Percentiles rank a stretch among this genome's conserved stretches.
phyloP scores from a whole-genome alignment of 2,113 vertebrate genomes.

The Pluvialis apricaria region DNA sequence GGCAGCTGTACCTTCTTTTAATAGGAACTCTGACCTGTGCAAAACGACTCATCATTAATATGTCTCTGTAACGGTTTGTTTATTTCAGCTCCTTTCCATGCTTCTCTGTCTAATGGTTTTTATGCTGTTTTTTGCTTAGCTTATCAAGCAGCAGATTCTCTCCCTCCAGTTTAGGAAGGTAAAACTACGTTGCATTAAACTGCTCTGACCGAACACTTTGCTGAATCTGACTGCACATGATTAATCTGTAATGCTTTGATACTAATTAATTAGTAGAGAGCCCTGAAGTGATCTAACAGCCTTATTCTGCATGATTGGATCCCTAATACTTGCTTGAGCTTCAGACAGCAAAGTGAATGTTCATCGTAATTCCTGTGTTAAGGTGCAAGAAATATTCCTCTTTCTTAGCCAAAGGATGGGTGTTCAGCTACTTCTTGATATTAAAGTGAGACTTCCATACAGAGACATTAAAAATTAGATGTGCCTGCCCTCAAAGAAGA shows the following conservation, averaged over 20 bases:
- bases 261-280: slow-evolving; percentile 44
- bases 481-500: not conserved
- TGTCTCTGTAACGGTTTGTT: slow-evolving; percentile 34
- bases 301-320: not conserved
- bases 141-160: slow-evolving; percentile 88
- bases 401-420: not conserved
- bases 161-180: slow-evolving; percentile 91
- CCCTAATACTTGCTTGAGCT: not conserved
- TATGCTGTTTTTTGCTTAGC: slow-evolving; percentile 92
- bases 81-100: slow-evolving; percentile 54
- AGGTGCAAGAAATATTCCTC: not conserved
- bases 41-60: slow-evolving; percentile 66
- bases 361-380: not conserved
- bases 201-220: slow-evolving; percentile 56
- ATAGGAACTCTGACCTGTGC: slow-evolving; percentile 68
- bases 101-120: slow-evolving; percentile 76
- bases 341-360: not conserved
- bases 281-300: slow-evolving; percentile 1
- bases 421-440: not conserved
- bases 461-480: not conserved
- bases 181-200: slow-evolving; percentile 75
- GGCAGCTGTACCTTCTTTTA: slow-evolving; percentile 73
- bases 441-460: slow-evolving; percentile 62
- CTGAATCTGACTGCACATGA: not conserved
- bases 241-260: slow-evolving; percentile 31